phyloP scores from a whole-genome alignment of 2,888 invertebrate genomes.

The Mythimna albipuncta region DNA sequence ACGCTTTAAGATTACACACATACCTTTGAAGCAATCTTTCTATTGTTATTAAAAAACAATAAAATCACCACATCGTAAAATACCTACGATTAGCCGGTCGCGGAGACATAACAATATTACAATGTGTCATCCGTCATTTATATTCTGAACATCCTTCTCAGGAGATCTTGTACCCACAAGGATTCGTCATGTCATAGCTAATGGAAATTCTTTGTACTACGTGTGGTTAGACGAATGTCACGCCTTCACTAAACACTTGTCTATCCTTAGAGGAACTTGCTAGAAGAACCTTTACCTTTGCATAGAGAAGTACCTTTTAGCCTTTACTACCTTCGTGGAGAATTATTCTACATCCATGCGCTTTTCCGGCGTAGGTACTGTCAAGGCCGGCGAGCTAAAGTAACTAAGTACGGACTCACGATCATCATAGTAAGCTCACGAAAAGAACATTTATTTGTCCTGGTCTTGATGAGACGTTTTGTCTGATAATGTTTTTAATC shows the following conservation, averaged over 20 bases:
- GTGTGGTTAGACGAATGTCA: slow-evolving; percentile 55
- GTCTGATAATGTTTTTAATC: neutral
- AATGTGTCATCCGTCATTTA: slow-evolving; percentile 64
- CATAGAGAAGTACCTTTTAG: slow-evolving; percentile 49
- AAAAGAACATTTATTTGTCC: slow-evolving; percentile 3
- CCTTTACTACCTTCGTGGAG: slow-evolving; percentile 36
- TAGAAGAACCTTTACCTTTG: slow-evolving; percentile 55
- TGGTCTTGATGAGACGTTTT: slow-evolving; percentile 9
- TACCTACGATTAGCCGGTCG: slow-evolving; percentile 29
- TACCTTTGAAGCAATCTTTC: slow-evolving; percentile 51
- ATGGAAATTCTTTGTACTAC: slow-evolving; percentile 56
- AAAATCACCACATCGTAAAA: slow-evolving; percentile 48
- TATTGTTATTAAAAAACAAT: slow-evolving; percentile 62
- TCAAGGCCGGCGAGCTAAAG: slow-evolving; percentile 25
- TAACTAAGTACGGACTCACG: slow-evolving; percentile 13
- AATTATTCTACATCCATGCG: slow-evolving; percentile 35
- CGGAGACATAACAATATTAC: slow-evolving; percentile 39
- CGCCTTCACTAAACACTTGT: slow-evolving; percentile 53
- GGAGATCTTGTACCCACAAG: slow-evolving; percentile 66
- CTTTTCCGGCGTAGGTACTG: slow-evolving; percentile 38
- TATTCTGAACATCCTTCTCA: slow-evolving; percentile 66
- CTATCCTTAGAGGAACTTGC: slow-evolving; percentile 44
- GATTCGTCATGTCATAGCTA: slow-evolving; percentile 63
- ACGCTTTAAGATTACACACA: slow-evolving; percentile 51
- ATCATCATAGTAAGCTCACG: slow-evolving; percentile 26